Conservation (phyloP, 2,888 invertebrate genomes). For the Phengaris arion region DNA sequence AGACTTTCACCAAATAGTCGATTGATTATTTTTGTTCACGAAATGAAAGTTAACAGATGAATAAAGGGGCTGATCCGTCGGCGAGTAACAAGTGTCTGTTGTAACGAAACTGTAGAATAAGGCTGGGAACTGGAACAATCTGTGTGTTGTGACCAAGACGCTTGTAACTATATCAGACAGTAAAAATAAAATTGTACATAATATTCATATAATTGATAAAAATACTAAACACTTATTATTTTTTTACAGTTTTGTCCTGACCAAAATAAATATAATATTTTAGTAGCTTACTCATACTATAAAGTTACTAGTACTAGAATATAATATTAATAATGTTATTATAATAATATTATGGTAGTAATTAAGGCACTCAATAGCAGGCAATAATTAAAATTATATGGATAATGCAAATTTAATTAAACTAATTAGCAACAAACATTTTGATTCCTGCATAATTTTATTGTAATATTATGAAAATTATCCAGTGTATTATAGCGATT, state of each 20-base stretch:
- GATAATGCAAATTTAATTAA: background rate
- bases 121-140: conserved; percentile 17
- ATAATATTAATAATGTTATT: too few species aligned
- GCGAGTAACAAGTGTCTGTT: conserved; percentile 26
- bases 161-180: background rate
- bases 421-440: background rate
- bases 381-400: background rate
- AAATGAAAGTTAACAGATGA: background rate
- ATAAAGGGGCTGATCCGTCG: conserved; percentile 20
- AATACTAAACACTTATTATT: too few species aligned
- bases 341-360: background rate
- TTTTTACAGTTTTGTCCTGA: too few species aligned
- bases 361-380: background rate
- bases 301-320: too few species aligned
- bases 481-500: background rate
- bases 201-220: too few species aligned
- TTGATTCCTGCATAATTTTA: background rate
- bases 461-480: background rate
- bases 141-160: background rate
- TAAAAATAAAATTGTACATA: background rate
- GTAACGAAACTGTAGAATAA: conserved; percentile 20
- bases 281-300: too few species aligned
- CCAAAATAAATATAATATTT: too few species aligned
- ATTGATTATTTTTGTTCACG: background rate
- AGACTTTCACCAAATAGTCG: background rate